Percentiles rank a stretch among this genome's conserved stretches.
These are phyloP conservation scores for Pholis gunnellus DNA, from an alignment of 2,113 vertebrate species.

Conservation along the genomic window DNA sequence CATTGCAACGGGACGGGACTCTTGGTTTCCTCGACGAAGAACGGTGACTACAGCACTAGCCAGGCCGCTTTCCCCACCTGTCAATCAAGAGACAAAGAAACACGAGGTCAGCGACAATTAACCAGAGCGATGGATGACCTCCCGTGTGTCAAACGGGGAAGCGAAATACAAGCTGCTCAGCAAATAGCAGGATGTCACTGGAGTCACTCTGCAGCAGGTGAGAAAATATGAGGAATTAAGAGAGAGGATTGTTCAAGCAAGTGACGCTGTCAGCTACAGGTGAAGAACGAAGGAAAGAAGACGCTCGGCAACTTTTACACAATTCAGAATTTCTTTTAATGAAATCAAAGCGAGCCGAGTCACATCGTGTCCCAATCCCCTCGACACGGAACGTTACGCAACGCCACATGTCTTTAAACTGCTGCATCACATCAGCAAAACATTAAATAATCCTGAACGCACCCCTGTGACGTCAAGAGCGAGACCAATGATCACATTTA, in stretches of 20 bases:
- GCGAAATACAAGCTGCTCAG: conserved; percentile 1
- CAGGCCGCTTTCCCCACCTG: conserved; percentile 79
- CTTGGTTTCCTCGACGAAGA: conserved; percentile 63
- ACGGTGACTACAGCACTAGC: conserved; percentile 57
- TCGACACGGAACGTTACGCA: conserved; percentile 57
- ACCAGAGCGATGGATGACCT: not conserved
- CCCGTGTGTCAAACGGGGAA: conserved; percentile 6
- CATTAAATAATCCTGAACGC: conserved; percentile 63
- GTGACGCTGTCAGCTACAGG: not conserved
- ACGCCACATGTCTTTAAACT: conserved; percentile 39
- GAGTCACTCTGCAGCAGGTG: not conserved
- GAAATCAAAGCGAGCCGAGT: conserved; percentile 32
- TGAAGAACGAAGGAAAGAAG: not conserved
- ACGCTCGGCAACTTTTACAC: not conserved
- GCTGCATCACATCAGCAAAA: conserved; percentile 50
- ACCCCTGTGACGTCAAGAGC: conserved; percentile 55
- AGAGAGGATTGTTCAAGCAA: not conserved
- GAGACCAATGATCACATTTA: conserved; percentile 65
- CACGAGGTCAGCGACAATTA: conserved; percentile 48
- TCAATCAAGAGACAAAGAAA: conserved; percentile 53
- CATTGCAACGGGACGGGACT: conserved; percentile 83
- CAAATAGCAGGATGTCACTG: not conserved
- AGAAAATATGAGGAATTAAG: not conserved
- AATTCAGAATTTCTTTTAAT: conserved; percentile 16
- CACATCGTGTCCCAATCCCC: conserved; percentile 15